phyloP scores from a whole-genome alignment of 2,888 invertebrate genomes.

The Charanyca ferruginea region DNA sequence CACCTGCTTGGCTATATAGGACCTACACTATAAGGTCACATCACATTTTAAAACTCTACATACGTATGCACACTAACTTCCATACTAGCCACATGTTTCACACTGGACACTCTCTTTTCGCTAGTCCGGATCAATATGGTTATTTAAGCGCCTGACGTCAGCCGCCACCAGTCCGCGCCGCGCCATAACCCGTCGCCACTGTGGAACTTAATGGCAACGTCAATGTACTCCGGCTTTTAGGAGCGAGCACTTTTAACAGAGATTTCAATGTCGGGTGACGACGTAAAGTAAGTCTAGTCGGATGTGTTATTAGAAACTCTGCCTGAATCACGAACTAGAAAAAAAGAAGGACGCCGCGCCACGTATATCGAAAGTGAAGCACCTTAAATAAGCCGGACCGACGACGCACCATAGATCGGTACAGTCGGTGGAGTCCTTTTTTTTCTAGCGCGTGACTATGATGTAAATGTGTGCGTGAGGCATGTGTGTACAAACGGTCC shows the following conservation, averaged over 20 bases:
- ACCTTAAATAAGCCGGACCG: too few species aligned
- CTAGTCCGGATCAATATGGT: slow-evolving; percentile 36
- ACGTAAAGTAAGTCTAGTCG: slow-evolving; percentile 1
- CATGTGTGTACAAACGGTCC: too few species aligned
- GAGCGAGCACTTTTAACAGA: slow-evolving; percentile 16
- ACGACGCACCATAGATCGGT: too few species aligned
- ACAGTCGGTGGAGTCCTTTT: too few species aligned
- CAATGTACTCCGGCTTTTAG: slow-evolving; percentile 24
- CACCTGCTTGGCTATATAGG: neutral
- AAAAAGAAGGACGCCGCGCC: too few species aligned
- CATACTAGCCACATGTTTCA: neutral
- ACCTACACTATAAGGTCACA: neutral
- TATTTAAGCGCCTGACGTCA: slow-evolving; percentile 22
- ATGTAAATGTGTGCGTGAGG: too few species aligned
- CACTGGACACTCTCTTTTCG: neutral
- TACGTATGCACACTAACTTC: neutral
- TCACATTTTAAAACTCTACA: neutral
- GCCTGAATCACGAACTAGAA: too few species aligned
- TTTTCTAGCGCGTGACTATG: too few species aligned
- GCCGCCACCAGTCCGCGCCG: neutral
- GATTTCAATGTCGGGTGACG: slow-evolving; percentile 3
- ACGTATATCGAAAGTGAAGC: too few species aligned
- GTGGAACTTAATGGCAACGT: slow-evolving; percentile 25
- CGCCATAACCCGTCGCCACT: slow-evolving; percentile 6
- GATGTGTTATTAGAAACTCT: slow-evolving; percentile 2